Evolutionary conservation across 2,113 vertebrate species (phyloP).

Genomic region (Nyctereutes procyonoides): DNA sequence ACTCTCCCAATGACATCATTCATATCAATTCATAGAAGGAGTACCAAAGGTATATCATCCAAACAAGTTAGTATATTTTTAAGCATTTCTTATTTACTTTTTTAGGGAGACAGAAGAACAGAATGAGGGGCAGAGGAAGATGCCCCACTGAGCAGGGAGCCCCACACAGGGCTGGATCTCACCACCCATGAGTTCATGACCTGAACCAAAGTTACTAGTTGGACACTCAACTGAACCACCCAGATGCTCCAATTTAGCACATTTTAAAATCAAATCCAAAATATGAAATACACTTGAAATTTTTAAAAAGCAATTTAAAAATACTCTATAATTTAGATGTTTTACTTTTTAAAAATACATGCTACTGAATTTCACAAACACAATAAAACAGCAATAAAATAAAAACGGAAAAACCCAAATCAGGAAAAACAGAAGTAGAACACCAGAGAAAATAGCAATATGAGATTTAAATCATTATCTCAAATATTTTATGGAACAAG

Average conservation of each 20-base stretch:
- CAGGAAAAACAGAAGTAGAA: background rate
- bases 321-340: background rate
- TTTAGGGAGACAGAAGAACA: background rate
- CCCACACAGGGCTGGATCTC: background rate
- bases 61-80: background rate
- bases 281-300: background rate
- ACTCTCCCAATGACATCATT: background rate
- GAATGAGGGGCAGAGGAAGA: background rate
- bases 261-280: conserved; percentile 12
- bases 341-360: background rate
- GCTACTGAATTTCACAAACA: background rate
- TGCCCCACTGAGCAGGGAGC: background rate
- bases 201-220: background rate
- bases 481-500: background rate
- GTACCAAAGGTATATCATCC: background rate
- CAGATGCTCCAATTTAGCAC: background rate
- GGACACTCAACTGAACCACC: background rate
- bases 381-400: background rate
- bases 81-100: background rate
- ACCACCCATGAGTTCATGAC: background rate
- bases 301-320: conserved; percentile 19
- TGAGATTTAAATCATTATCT: background rate
- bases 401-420: background rate
- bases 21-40: background rate
- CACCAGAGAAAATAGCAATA: background rate